A percentile compares a stretch with the other conserved stretches of the same genome.
These are phyloP conservation scores for Yponomeuta evonymella DNA, from an alignment of 2,888 invertebrate genomes.

Conservation along the genomic window DNA sequence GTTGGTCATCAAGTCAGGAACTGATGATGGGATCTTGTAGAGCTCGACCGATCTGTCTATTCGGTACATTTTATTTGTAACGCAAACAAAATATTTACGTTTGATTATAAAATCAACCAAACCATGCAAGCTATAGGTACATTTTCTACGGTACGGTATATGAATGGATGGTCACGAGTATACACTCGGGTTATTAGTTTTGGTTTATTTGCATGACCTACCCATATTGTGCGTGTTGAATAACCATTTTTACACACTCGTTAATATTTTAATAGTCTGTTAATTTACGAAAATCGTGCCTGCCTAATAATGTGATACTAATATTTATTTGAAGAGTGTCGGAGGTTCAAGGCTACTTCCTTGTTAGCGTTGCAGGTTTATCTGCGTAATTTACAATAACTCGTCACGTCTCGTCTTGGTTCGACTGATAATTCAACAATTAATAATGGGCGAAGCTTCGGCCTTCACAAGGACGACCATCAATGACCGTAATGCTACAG, in stretches of 20 bases:
- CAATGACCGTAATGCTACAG: too few relatives aligned
- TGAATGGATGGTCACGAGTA: not conserved
- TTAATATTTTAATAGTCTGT: slow-evolving; percentile 17
- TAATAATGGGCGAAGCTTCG: slow-evolving; percentile 47
- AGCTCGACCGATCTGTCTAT: too few relatives aligned
- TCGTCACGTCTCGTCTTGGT: slow-evolving; percentile 41
- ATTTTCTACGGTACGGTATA: not conserved
- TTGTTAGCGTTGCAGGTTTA: slow-evolving; percentile 37
- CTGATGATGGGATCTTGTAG: too few relatives aligned
- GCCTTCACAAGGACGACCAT: slow-evolving; percentile 62
- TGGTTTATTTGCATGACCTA: slow-evolving; percentile 11
- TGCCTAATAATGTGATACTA: slow-evolving; percentile 57
- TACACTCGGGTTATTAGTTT: slow-evolving; percentile 1
- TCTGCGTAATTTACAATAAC: slow-evolving; percentile 49
- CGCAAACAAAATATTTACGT: not conserved
- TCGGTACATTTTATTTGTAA: too few relatives aligned
- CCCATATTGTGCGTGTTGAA: slow-evolving; percentile 9
- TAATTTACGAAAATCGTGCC: slow-evolving; percentile 50
- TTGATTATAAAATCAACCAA: not conserved
- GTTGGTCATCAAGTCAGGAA: too few relatives aligned
- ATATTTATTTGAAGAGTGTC: slow-evolving; percentile 62
- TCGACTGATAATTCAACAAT: slow-evolving; percentile 40
- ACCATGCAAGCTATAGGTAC: not conserved
- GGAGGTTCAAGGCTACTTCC: slow-evolving; percentile 70
- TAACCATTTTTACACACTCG: slow-evolving; percentile 15